phyloP scores from a whole-genome alignment of 2,797 vertebrate species.

The Gymnopithys bicolor region DNA sequence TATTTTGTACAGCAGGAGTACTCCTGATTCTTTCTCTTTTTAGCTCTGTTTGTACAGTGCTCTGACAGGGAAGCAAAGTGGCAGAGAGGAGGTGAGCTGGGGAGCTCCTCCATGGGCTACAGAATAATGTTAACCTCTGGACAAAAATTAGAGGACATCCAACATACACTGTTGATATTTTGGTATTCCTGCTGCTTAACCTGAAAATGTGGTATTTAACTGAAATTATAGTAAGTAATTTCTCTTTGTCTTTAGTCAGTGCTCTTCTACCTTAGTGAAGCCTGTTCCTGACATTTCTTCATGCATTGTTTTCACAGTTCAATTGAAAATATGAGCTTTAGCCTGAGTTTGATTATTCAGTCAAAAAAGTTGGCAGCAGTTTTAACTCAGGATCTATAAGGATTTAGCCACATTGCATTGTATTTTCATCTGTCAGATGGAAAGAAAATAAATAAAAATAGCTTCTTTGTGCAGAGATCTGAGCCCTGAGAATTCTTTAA shows the following conservation, averaged over 20 bases:
- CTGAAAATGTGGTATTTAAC: not conserved
- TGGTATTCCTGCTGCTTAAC: not conserved
- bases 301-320: fast-evolving
- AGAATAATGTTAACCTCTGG: not conserved
- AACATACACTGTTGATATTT: not conserved
- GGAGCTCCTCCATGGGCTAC: not conserved
- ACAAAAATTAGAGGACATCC: not conserved
- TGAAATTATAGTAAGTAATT: not conserved
- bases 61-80: not conserved
- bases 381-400: not conserved
- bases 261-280: not conserved
- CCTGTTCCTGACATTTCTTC: not conserved
- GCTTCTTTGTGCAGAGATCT: not conserved
- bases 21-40: not conserved
- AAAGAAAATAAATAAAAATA: not conserved
- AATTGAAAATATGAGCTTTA: not conserved
- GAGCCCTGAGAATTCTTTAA: not conserved
- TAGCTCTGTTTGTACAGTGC: not conserved
- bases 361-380: not conserved
- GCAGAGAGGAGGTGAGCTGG: not conserved
- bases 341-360: not conserved
- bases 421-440: not conserved
- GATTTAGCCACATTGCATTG: not conserved
- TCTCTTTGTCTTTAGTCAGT: not conserved
- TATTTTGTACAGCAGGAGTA: not conserved